phyloP scores from a whole-genome alignment of 2,113 vertebrate species.

The Coptodon rendalli region DNA sequence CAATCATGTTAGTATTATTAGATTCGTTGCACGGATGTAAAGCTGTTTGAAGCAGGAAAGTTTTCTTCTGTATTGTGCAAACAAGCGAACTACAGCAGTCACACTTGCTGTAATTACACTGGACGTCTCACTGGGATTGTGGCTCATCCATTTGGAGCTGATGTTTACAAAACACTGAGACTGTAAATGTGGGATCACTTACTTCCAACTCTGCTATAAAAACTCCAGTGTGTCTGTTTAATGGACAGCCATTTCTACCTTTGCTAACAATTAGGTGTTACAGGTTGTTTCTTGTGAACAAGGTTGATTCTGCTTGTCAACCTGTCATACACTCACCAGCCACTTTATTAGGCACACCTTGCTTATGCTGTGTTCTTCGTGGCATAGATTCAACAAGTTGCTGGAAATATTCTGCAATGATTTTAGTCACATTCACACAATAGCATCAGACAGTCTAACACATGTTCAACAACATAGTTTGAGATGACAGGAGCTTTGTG shows the following conservation, averaged over 20 bases:
- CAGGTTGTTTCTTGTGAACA: not conserved
- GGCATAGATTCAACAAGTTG: not conserved
- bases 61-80: not conserved
- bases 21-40: accelerated
- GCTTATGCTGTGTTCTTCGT: not conserved
- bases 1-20: not conserved
- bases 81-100: not conserved
- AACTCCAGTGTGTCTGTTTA: not conserved
- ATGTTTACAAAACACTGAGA: not conserved
- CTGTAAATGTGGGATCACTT: not conserved
- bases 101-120: not conserved
- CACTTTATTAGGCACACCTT: not conserved
- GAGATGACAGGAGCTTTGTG: not conserved
- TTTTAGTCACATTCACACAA: not conserved
- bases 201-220: not conserved
- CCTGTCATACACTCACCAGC: not conserved
- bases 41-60: not conserved
- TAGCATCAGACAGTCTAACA: not conserved
- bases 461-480: not conserved
- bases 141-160: not conserved
- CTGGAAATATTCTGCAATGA: not conserved
- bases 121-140: not conserved
- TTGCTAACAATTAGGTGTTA: not conserved
- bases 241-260: not conserved
- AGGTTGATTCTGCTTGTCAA: not conserved